These are phyloP conservation scores for Cyprinus carpio DNA, from an alignment of 2,113 vertebrate species.

Conservation along the genomic window DNA sequence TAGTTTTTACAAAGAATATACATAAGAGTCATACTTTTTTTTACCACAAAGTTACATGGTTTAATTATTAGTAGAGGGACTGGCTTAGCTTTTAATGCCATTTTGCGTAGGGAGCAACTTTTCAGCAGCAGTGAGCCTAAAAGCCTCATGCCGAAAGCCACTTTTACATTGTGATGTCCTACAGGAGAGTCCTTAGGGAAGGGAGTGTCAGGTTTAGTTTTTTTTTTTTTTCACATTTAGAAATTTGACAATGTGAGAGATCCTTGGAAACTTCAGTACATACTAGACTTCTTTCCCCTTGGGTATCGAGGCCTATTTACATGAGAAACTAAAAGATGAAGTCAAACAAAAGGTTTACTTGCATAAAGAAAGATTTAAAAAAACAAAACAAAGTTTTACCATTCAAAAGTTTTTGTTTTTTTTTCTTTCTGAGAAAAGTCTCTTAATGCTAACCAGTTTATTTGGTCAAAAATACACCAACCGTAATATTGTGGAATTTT, in stretches of 20 bases:
- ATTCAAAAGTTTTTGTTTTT: too few relatives aligned
- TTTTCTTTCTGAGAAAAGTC: too few relatives aligned
- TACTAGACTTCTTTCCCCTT: background rate
- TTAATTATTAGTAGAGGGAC: background rate
- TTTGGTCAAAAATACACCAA: background rate
- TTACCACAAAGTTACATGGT: background rate
- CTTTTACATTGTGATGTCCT: background rate
- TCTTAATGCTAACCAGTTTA: background rate
- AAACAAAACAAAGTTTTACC: too few relatives aligned
- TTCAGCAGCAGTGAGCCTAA: background rate
- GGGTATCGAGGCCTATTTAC: background rate
- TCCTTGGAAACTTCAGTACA: background rate
- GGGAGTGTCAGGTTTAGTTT: background rate
- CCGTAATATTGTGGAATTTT: too few relatives aligned
- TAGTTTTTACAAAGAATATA: too few relatives aligned
- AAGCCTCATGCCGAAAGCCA: background rate
- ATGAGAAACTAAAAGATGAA: background rate
- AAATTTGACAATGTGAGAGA: background rate
- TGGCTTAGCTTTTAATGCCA: background rate
- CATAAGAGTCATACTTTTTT: background rate
- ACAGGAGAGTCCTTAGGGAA: background rate
- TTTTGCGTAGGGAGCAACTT: background rate
- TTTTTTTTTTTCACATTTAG: background rate
- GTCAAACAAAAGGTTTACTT: background rate
- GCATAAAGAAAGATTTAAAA: background rate